Base-by-base conservation (phyloP, 2,113 vertebrate genomes). In the Propithecus coquereli region DNA sequence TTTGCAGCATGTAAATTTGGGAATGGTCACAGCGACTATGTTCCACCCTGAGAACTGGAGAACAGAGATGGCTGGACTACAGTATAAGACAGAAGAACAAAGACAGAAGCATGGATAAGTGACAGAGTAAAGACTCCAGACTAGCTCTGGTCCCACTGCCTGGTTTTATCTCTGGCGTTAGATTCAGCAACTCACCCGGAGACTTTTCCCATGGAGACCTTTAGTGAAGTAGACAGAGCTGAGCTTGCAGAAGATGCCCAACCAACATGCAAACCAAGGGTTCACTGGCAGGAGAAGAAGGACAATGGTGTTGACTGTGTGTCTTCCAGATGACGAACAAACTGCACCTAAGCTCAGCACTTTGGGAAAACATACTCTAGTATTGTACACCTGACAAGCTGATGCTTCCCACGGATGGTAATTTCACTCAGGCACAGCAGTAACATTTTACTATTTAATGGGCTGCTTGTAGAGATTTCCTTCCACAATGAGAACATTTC, bases 401-500 rank as follows among this genome's bases (percentile, higher is more conserved):
- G 16, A 27, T 0, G 23, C 65, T 30, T 65, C 61, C 86, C 13
- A 0, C 0, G 5, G 47, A 40, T 47, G 71, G 30, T 12, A 43
- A 65, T 57, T 50, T 27, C 65, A 14, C 8, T 9, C 57, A 25
- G 50, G 30, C 68, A 32, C 40, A 20, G 54, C 65, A 84, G 88
- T 61, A 79, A 63, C 68, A 14, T 93, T 85, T 80, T 57, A 70
- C 57, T 88, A n/a, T 59, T 95, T 59, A 50, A 93, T 37, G 47
- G 73, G 57, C 68, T 88, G 82, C 83, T 93, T 94, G 27, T 84
- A 84, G 80, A 94, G 80, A 74, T 52, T 87, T 93, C 90, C 79
- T 86, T 87, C 70, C 59, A 94, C 95, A 91, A 77, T 57, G 52
- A 96, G 91, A 86, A 87, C 40, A 23, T 93, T 87, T 89, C 91